Evolutionary conservation across 2,797 vertebrate genomes (phyloP).

Genomic region (Thaleichthys pacificus): DNA sequence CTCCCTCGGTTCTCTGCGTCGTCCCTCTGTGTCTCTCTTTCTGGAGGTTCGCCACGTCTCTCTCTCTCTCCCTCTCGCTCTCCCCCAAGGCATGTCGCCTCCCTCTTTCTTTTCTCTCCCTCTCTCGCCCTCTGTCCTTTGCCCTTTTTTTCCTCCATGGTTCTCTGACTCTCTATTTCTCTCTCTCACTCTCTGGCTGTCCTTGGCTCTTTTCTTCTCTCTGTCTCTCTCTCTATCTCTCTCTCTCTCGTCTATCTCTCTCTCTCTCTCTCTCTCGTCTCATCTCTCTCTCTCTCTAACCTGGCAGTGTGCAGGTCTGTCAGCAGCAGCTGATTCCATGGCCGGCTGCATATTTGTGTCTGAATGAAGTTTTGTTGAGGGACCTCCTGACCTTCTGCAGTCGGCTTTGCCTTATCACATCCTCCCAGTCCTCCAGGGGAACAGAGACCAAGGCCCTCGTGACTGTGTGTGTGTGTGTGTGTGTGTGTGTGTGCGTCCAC

Average conservation of each 20-base stretch:
- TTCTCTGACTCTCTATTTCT: background rate
- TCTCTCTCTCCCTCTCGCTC: slow-evolving; percentile 16
- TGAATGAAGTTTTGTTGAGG: slow-evolving; percentile 61
- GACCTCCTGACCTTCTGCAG: slow-evolving; percentile 40
- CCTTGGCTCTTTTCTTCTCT: slow-evolving; percentile 21
- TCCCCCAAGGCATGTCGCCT: slow-evolving; percentile 7
- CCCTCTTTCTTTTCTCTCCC: slow-evolving; percentile 40
- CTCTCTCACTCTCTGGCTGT: background rate
- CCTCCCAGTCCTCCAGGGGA: slow-evolving; percentile 18
- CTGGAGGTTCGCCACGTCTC: background rate
- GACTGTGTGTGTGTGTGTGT: background rate
- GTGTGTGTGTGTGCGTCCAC: background rate
- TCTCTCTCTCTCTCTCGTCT: background rate
- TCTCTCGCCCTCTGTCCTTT: background rate
- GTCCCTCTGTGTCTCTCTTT: no score
- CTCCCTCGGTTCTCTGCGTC: no score
- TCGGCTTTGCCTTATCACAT: slow-evolving; percentile 33
- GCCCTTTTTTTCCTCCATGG: background rate
- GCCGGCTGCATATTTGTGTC: slow-evolving; percentile 52
- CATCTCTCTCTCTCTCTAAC: background rate
- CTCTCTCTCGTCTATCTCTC: background rate
- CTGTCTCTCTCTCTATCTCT: background rate
- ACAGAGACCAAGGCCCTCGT: slow-evolving; percentile 7
- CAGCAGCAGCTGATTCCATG: slow-evolving; percentile 57
- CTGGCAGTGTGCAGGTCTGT: slow-evolving; percentile 47